Evolutionary conservation across 2,888 invertebrate species (phyloP).

Genomic region (Rhingia rostrata): DNA sequence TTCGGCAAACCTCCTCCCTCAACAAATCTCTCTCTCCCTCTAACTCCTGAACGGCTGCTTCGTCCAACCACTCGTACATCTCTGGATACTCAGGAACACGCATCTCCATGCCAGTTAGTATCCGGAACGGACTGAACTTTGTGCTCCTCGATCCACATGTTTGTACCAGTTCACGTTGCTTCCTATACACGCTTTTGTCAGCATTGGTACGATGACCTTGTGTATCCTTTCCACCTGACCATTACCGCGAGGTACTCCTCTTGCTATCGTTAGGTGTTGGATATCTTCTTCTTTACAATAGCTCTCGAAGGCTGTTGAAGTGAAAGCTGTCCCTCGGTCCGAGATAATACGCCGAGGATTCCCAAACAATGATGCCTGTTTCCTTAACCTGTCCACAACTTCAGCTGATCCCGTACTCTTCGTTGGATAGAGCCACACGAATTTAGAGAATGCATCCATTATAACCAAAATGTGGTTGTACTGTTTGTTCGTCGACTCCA

Average conservation of each 20-base stretch:
- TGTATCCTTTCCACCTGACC: slow-evolving; percentile 79
- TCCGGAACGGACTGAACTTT: slow-evolving; percentile 36
- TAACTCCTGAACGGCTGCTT: not conserved
- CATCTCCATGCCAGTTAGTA: slow-evolving; percentile 62
- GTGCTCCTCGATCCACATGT: slow-evolving; percentile 75
- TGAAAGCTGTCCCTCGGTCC: slow-evolving; percentile 78
- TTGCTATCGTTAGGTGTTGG: slow-evolving; percentile 76
- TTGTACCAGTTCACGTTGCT: slow-evolving; percentile 78
- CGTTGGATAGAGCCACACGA: no score
- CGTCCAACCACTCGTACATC: slow-evolving; percentile 29
- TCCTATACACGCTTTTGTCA: slow-evolving; percentile 77
- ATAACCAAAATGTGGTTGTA: not conserved
- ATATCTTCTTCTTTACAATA: slow-evolving; percentile 65
- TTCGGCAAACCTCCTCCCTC: slow-evolving; percentile 39
- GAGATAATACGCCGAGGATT: not conserved
- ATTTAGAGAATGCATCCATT: not conserved
- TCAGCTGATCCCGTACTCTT: no score
- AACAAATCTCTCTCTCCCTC: slow-evolving; percentile 27
- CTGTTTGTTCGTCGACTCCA: not conserved
- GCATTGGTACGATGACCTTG: slow-evolving; percentile 77
- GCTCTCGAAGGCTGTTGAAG: not conserved
- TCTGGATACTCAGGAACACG: not conserved
- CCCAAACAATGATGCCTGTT: no score
- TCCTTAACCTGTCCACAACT: no score
- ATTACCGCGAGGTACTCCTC: slow-evolving; percentile 65